A percentile compares a stretch with the other conserved stretches of the same genome.
Evolutionary conservation across 2,797 vertebrate species (phyloP).

Genomic region (Sebastiscus albofasciatus): DNA sequence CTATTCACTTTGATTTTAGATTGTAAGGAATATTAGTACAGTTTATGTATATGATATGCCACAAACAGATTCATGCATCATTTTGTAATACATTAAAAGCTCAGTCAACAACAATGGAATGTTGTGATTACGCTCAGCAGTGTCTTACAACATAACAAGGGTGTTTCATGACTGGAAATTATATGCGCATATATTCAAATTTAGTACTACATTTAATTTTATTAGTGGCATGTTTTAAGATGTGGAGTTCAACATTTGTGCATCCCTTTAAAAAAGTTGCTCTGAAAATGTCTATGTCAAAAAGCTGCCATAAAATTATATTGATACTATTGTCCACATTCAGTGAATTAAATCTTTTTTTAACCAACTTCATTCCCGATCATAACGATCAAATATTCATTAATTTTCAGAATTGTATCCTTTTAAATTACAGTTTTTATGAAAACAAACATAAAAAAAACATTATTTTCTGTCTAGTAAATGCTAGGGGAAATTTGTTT

Average conservation of each 20-base stretch:
- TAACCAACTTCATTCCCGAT: fast-evolving
- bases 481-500: too few species aligned
- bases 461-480: too few species aligned
- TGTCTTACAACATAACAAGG: neutral
- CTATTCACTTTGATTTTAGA: neutral
- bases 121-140: neutral
- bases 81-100: neutral
- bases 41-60: neutral
- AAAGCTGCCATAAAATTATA: too few species aligned
- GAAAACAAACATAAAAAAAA: fast-evolving
- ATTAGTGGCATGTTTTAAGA: neutral
- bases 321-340: too few species aligned
- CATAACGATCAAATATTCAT: too few species aligned
- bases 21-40: neutral
- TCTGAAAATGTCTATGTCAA: too few species aligned
- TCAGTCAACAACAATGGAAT: neutral
- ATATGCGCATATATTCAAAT: neutral
- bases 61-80: neutral
- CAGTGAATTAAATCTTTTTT: too few species aligned
- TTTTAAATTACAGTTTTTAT: too few species aligned
- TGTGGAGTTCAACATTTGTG: too few species aligned
- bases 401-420: fast-evolving
- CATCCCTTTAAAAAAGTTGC: too few species aligned
- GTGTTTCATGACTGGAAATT: neutral
- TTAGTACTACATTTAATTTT: neutral